phyloP scores from a whole-genome alignment of 2,888 invertebrate genomes.

The Plutella xylostella region DNA sequence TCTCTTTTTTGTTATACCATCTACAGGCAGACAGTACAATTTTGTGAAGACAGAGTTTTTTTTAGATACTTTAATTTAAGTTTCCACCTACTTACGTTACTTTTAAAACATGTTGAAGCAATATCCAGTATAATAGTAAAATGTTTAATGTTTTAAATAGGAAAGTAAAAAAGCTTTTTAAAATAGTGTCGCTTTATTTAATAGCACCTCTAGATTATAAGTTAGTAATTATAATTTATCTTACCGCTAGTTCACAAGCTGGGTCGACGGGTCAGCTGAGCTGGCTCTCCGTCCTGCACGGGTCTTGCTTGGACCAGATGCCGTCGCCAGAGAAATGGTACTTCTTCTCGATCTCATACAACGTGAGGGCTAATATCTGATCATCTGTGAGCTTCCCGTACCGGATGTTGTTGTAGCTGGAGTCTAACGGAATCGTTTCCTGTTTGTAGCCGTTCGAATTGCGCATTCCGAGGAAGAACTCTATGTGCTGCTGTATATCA shows the following conservation, averaged over 20 bases:
- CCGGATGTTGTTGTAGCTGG: constrained; percentile 28
- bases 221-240: background rate
- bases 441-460: background rate
- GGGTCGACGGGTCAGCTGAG: background rate
- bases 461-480: constrained; percentile 28
- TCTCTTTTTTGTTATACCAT: no score
- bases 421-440: background rate
- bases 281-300: constrained; percentile 24
- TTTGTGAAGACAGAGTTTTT: no score
- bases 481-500: constrained; percentile 38
- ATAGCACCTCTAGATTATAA: no score
- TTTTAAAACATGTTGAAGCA: no score
- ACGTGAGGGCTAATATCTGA: constrained; percentile 72
- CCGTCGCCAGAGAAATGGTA: constrained; percentile 83
- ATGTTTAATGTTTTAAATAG: background rate
- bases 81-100: no score
- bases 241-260: background rate
- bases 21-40: no score
- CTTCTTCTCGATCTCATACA: constrained; percentile 79
- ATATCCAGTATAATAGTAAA: background rate
- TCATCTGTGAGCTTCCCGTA: constrained; percentile 40
- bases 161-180: background rate
- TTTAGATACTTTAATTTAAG: no score
- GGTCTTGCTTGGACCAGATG: constrained; percentile 67
- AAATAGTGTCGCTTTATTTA: background rate